Conservation (phyloP, 2,888 invertebrate genomes). For the Apodemia hepburni region DNA sequence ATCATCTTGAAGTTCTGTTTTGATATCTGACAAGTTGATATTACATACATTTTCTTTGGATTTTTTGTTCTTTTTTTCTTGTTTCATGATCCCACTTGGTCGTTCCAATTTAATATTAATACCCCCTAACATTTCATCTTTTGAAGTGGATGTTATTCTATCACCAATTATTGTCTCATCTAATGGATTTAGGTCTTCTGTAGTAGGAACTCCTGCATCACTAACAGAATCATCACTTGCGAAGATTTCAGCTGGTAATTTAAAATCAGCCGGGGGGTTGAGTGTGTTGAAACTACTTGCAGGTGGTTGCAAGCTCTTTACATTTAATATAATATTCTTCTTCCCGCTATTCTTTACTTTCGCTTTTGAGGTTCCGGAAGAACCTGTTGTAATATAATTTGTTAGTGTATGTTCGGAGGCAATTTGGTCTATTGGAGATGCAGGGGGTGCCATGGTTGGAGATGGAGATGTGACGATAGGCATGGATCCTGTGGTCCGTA, state of each 20-base stretch:
- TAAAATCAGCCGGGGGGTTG: constrained; percentile 63
- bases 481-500: constrained; percentile 38
- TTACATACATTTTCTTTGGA: constrained; percentile 40
- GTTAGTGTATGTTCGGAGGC: constrained; percentile 38
- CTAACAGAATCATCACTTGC: constrained; percentile 72
- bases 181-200: constrained; percentile 49
- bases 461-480: constrained; percentile 53
- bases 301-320: constrained; percentile 44
- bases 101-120: constrained; percentile 66
- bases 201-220: constrained; percentile 50
- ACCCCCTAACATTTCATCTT: constrained; percentile 69
- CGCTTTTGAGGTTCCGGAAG: constrained; percentile 46
- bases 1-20: constrained; percentile 73
- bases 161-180: constrained; percentile 43
- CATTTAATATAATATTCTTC: constrained; percentile 36
- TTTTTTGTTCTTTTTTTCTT: constrained; percentile 50
- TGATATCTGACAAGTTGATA: constrained; percentile 62
- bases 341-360: constrained; percentile 37
- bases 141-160: constrained; percentile 39
- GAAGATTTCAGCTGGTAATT: constrained; percentile 72
- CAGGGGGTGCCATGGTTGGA: constrained; percentile 39
- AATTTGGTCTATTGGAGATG: constrained; percentile 40
- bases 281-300: constrained; percentile 51
- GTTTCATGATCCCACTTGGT: constrained; percentile 35
- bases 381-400: constrained; percentile 39